Conservation (phyloP, 2,888 invertebrate genomes). For the Mythimna pallens region DNA sequence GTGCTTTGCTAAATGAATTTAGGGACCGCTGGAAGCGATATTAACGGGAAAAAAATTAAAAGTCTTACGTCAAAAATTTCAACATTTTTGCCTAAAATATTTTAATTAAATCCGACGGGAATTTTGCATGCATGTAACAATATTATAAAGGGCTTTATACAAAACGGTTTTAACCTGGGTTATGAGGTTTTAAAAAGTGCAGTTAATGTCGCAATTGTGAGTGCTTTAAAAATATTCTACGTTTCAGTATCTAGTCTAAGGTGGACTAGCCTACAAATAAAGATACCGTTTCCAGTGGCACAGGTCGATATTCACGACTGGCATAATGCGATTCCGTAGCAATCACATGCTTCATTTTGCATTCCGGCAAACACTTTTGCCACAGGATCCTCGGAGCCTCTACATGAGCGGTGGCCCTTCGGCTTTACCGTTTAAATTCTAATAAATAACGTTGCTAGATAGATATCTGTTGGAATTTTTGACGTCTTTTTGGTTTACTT, state of each 20-base stretch:
- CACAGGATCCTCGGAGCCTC: slow-evolving; percentile 68
- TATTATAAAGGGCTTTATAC: slow-evolving; percentile 13
- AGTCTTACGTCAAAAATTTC: slow-evolving; percentile 51
- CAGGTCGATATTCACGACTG: slow-evolving; percentile 68
- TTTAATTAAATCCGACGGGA: slow-evolving; percentile 50
- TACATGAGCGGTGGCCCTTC: slow-evolving; percentile 64
- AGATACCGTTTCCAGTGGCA: slow-evolving; percentile 69
- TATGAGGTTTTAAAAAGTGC: neutral
- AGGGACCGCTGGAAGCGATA: slow-evolving; percentile 71
- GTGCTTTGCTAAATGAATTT: slow-evolving; percentile 69
- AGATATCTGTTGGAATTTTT: slow-evolving; percentile 31
- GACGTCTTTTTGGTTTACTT: slow-evolving; percentile 14
- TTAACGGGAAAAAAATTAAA: slow-evolving; percentile 56
- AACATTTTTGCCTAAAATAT: slow-evolving; percentile 39
- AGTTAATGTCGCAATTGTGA: neutral
- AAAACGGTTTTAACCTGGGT: neutral
- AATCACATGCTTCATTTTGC: slow-evolving; percentile 89
- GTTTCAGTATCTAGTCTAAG: neutral
- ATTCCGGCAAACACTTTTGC: slow-evolving; percentile 85
- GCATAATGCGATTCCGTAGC: slow-evolving; percentile 85
- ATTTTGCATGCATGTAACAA: slow-evolving; percentile 32
- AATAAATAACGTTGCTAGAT: slow-evolving; percentile 50
- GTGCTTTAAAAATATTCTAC: slow-evolving; percentile 2
- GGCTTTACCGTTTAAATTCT: slow-evolving; percentile 58
- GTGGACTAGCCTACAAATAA: slow-evolving; percentile 27